Base-by-base conservation (phyloP, 2,113 vertebrate genomes). In the Phyllostomus discolor region DNA sequence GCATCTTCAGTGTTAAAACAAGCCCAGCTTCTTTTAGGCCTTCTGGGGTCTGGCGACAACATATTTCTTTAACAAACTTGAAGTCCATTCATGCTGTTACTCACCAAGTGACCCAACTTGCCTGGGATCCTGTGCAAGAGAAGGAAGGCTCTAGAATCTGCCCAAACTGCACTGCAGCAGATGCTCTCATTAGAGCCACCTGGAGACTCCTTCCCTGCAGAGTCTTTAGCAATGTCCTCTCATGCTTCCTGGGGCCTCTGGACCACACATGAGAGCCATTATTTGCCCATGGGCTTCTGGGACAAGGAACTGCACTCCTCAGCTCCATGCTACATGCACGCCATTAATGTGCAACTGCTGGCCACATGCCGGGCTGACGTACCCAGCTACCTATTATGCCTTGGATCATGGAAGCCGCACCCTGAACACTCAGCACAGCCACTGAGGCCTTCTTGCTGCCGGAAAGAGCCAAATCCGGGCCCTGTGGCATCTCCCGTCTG, bases 51-150 rank as follows among this genome's bases (percentile, higher is more conserved):
- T 94, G 17, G 94, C 87, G 26, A 78, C 17, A 81, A 48, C 1
- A 8, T 59, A 78, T 38, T 46, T 57, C 52, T 96, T 15, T 91
- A 73, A 24, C 33, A 64, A 78, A 86, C 62, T 82, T 52, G 10
- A 70, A 52, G 28, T 15, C 38, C 22, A 26, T 83, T 52, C 52
- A 52, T 57, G 1, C 43, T 31, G 11, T 66, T 59, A 59, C 46
- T 50, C 6, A 35, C 33, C 70, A 70, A 78, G 1, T 0, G 2
- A 17, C 50, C 69, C 15, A 54, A 33, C 57, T 50, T 89, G 14
- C 26, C 33, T 54, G 48, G 48, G 24, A 43, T 69, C 41, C 64
- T 69, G 1, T 35, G 1, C 35, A 46, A 79, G 33, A 50, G 70
- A 82, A 90, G 17, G 70, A 82, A 90, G 17, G 2, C 35, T 92